Percentiles rank a stretch among this genome's conserved stretches.
phyloP scores from a whole-genome alignment of 2,888 invertebrate genomes.

The Lepidocyrtinus sp. region DNA sequence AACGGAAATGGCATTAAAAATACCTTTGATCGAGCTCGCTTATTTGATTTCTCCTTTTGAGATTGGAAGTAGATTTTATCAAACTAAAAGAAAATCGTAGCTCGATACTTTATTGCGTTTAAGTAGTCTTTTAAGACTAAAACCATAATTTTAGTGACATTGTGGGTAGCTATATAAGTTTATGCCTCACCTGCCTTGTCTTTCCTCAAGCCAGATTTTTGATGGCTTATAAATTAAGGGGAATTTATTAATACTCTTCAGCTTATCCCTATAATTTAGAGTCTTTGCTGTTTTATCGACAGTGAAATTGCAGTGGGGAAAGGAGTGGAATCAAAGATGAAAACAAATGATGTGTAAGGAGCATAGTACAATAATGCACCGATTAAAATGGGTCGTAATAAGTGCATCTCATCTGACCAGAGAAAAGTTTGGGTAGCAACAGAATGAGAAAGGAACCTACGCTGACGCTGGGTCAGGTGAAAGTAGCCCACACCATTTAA shows the following conservation, averaged over 20 bases:
- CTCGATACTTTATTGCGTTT: too few species aligned
- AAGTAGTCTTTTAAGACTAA: too few species aligned
- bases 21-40: too few species aligned
- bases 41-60: too few species aligned
- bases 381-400: neutral
- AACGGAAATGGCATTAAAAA: too few species aligned
- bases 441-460: neutral
- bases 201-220: neutral
- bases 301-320: conserved; percentile 36
- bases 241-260: conserved; percentile 45
- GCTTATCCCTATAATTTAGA: conserved; percentile 47
- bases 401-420: neutral
- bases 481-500: neutral
- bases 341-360: neutral
- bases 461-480: neutral
- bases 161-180: too few species aligned
- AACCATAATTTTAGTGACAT: too few species aligned
- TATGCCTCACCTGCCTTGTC: neutral
- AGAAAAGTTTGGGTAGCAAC: neutral
- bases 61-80: too few species aligned
- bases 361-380: neutral
- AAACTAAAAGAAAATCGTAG: too few species aligned
- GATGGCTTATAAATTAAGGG: conserved; percentile 43
- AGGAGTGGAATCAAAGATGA: conserved; percentile 1
- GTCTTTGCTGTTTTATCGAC: conserved; percentile 47